Conservation (phyloP, 2,888 invertebrate species). For the Himalopsyche kuldschensis region DNA sequence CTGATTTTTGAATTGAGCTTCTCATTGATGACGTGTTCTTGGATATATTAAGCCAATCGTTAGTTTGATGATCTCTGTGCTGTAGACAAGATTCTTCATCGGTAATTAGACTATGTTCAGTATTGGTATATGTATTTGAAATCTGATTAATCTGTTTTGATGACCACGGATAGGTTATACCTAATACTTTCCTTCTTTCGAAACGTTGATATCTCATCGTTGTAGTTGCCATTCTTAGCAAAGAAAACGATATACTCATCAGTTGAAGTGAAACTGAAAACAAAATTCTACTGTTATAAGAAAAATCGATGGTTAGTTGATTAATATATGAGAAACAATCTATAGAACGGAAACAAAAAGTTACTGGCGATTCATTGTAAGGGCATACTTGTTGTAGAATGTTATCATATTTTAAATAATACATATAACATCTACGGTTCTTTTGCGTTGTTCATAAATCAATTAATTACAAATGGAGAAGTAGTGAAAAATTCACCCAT, state of each 20-base stretch:
- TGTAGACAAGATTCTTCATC: background rate
- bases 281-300: background rate
- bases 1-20: background rate
- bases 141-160: constrained; percentile 43
- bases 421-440: too few species aligned
- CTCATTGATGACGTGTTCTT: background rate
- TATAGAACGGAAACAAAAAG: too few species aligned
- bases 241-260: constrained; percentile 67
- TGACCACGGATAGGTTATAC: constrained; percentile 75
- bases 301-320: background rate
- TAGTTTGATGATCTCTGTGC: background rate
- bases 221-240: constrained; percentile 69
- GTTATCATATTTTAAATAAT: too few species aligned
- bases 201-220: constrained; percentile 75
- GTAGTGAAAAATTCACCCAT: too few species aligned
- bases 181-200: constrained; percentile 74
- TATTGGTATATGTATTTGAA: constrained; percentile 42
- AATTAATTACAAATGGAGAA: too few species aligned
- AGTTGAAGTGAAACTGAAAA: constrained; percentile 67
- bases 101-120: background rate
- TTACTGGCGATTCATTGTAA: too few species aligned
- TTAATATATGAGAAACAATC: too few species aligned
- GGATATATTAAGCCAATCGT: background rate
- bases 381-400: too few species aligned
- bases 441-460: too few species aligned